These are phyloP conservation scores for Manis crassicaudata DNA, from an alignment of 2,797 vertebrate species.

Conservation along the genomic window DNA sequence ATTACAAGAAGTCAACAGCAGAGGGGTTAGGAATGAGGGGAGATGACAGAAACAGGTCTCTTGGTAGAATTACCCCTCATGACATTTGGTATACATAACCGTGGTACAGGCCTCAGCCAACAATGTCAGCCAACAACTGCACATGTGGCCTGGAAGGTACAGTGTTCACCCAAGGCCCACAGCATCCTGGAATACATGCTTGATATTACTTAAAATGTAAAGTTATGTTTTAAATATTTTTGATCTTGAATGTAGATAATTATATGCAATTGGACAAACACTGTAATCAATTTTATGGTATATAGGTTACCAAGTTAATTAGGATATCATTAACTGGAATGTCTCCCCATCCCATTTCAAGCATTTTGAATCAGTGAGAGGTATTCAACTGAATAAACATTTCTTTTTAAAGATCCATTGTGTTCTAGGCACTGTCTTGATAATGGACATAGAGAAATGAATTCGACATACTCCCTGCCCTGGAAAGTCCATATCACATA, in stretches of 20 bases:
- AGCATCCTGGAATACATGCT: neutral
- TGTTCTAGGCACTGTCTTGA: neutral
- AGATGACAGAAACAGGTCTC: neutral
- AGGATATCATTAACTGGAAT: conserved; percentile 7
- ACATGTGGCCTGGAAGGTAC: neutral
- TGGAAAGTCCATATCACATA: neutral
- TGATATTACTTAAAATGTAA: conserved; percentile 11
- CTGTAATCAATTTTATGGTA: neutral
- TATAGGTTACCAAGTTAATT: conserved; percentile 36
- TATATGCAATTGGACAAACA: neutral
- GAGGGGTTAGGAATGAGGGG: neutral
- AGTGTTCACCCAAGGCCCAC: neutral
- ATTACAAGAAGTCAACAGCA: neutral
- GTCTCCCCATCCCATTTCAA: neutral
- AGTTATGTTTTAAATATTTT: conserved; percentile 33
- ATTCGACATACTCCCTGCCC: neutral
- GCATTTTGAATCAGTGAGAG: conserved; percentile 30
- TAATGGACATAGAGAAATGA: neutral
- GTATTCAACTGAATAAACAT: neutral
- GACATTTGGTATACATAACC: neutral
- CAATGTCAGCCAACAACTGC: too few species aligned
- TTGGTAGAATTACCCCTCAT: neutral
- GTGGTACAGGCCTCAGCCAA: neutral
- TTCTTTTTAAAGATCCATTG: neutral
- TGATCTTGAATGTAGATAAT: neutral